Conservation (phyloP, 30 jellyfish, hydroid and myxozoan species). For the Chironex yamaguchii region DNA sequence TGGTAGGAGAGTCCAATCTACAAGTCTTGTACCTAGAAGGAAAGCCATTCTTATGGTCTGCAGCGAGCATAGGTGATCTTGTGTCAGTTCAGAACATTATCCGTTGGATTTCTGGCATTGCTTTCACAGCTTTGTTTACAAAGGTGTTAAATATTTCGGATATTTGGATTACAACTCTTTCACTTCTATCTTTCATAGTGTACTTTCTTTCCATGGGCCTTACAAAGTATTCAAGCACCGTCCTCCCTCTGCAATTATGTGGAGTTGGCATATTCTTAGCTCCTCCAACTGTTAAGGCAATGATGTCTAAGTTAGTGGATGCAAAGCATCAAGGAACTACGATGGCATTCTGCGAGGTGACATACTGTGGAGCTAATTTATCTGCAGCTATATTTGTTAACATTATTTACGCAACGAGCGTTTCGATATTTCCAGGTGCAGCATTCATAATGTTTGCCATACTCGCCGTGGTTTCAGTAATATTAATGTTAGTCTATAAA, state of each 20-base stretch:
- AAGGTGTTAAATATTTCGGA: neutral
- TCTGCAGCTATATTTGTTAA: neutral
- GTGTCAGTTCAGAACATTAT: neutral
- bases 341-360: constrained; percentile 2
- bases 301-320: constrained; percentile 21
- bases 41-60: neutral
- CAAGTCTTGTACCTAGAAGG: constrained; percentile 8
- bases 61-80: constrained; percentile 14
- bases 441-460: neutral
- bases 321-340: constrained; percentile 20
- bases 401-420: neutral
- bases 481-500: neutral
- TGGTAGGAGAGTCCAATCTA: neutral
- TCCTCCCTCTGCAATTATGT: neutral
- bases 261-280: neutral
- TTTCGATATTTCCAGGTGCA: neutral
- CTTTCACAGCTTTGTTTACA: neutral
- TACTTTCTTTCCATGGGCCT: neutral
- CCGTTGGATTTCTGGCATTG: neutral
- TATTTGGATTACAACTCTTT: neutral
- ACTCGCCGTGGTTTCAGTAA: neutral
- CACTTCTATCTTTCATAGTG: neutral
- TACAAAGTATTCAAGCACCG: neutral
- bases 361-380: neutral
- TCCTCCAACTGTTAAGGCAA: constrained; percentile 5